Evolutionary conservation across 2,113 vertebrate species (phyloP).

Genomic region (Struthio camelus): DNA sequence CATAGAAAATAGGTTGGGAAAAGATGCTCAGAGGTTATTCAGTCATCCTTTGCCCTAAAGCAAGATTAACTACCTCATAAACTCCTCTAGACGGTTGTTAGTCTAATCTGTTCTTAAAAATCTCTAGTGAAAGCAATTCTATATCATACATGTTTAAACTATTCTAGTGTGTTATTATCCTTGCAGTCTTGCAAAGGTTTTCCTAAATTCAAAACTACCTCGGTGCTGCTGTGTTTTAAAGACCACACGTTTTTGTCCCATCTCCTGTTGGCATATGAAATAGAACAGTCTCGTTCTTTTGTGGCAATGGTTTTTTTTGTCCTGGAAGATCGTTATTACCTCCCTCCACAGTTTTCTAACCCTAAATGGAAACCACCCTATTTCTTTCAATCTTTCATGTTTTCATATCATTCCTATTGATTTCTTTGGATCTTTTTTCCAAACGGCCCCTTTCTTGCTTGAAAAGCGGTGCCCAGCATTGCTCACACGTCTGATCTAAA

Average conservation of each 20-base stretch:
- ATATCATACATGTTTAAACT: rapidly evolving
- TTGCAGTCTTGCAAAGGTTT: rapidly evolving
- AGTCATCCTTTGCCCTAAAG: not conserved
- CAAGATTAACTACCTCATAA: rapidly evolving
- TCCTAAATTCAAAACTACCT: not conserved
- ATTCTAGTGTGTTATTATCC: not conserved
- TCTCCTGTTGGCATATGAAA: rapidly evolving
- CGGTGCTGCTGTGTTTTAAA: not conserved
- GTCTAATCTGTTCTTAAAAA: not conserved
- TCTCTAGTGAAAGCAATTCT: not conserved
- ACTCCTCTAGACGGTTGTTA: not conserved
- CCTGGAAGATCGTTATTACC: rapidly evolving
- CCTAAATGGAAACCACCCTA: not conserved
- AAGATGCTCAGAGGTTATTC: not conserved
- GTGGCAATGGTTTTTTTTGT: not conserved
- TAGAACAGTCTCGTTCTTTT: not conserved
- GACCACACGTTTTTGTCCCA: not conserved
- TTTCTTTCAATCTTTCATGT: not conserved
- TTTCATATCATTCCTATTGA: not conserved
- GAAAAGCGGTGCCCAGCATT: not conserved
- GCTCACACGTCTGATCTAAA: not conserved
- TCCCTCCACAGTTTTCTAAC: not conserved
- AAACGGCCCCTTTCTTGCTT: rapidly evolving
- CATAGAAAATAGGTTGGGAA: rapidly evolving
- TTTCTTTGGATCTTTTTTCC: not conserved